These are phyloP conservation scores for Proteles cristata DNA, from an alignment of 2,113 vertebrate species.

Conservation along the genomic window DNA sequence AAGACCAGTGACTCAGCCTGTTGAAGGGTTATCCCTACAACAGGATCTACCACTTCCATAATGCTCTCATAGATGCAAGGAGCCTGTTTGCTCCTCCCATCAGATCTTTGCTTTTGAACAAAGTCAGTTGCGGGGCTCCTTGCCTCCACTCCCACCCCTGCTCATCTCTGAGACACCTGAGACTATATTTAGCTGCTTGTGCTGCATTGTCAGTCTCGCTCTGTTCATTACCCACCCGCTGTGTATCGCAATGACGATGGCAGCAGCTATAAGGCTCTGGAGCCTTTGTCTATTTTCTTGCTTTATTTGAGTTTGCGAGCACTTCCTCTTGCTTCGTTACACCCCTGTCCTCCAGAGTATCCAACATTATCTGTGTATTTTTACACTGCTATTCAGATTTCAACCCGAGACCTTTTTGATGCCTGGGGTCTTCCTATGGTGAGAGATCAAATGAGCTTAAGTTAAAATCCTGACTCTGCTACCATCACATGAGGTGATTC, in stretches of 20 bases:
- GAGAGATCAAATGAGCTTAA: not conserved
- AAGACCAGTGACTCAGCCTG: not conserved
- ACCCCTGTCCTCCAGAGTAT: not conserved
- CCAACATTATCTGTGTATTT: not conserved
- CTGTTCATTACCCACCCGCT: not conserved
- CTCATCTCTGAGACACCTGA: not conserved
- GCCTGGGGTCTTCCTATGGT: not conserved
- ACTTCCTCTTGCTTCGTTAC: not conserved
- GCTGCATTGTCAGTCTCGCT: not conserved
- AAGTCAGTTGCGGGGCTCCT: not conserved
- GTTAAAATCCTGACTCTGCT: not conserved
- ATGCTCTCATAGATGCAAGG: not conserved
- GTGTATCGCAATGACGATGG: not conserved
- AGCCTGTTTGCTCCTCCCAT: not conserved
- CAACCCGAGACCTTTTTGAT: not conserved
- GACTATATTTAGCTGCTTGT: not conserved
- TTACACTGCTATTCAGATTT: not conserved
- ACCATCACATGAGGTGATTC: not conserved
- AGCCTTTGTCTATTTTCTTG: not conserved
- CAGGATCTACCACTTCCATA: not conserved
- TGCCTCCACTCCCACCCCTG: not conserved
- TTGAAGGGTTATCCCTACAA: not conserved
- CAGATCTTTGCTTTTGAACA: not conserved
- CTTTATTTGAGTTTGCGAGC: not conserved
- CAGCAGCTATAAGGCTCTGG: not conserved